Conservation (phyloP, 1,140 invertebrate species). For the Trichogramma pretiosum region DNA sequence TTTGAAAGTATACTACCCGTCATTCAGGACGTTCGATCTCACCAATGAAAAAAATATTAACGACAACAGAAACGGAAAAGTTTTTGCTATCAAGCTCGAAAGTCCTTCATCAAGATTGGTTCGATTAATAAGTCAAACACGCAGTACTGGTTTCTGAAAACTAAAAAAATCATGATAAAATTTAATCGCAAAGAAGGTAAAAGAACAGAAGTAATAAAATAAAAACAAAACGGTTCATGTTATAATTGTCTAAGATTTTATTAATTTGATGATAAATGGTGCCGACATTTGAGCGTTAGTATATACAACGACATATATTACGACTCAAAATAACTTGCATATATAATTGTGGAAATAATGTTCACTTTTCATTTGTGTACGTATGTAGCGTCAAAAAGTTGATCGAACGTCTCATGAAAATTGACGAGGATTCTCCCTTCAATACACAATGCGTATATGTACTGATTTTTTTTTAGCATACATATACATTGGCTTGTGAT, state of each 20-base stretch:
- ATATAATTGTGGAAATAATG: too few relatives aligned
- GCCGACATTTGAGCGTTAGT: background rate
- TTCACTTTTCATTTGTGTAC: constrained; percentile 14
- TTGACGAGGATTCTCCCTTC: constrained; percentile 11
- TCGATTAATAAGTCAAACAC: too few relatives aligned
- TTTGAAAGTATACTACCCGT: background rate
- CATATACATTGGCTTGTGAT: background rate
- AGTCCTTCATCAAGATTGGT: too few relatives aligned
- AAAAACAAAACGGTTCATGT: constrained; percentile 1
- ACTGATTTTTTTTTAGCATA: too few relatives aligned
- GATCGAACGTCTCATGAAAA: constrained; percentile 16
- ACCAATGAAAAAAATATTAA: too few relatives aligned
- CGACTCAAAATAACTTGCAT: too few relatives aligned
- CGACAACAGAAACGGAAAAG: too few relatives aligned
- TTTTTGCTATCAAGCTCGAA: too few relatives aligned
- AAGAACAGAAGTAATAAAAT: background rate
- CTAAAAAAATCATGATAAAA: too few relatives aligned
- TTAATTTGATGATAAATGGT: constrained; percentile 10
- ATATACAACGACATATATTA: too few relatives aligned
- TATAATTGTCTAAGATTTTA: constrained; percentile 4
- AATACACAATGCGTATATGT: background rate
- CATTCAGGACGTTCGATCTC: constrained; percentile 8
- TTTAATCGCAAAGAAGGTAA: background rate
- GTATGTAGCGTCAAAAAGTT: constrained; percentile 7
- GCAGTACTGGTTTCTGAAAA: too few relatives aligned